Percentiles rank a stretch among this genome's conserved stretches.
phyloP scores from a whole-genome alignment of 2,113 vertebrate genomes.

The Pterophyllum scalare region DNA sequence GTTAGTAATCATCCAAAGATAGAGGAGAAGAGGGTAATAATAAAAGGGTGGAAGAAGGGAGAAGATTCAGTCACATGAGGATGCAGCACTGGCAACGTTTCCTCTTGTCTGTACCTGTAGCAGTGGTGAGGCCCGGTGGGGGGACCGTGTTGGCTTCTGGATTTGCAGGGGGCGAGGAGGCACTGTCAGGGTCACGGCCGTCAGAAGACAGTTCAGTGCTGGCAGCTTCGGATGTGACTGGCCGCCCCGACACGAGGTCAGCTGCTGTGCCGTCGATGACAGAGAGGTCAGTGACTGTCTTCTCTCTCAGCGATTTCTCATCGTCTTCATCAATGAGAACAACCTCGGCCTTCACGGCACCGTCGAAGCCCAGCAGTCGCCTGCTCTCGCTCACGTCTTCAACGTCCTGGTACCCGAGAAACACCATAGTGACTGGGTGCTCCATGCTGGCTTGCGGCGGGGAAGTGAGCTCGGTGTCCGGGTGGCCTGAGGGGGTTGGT shows the following conservation, averaged over 20 bases:
- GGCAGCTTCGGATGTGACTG: conserved; percentile 86
- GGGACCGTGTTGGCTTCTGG: conserved; percentile 80
- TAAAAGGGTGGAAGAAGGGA: conserved; percentile 67
- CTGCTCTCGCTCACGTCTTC: conserved; percentile 92
- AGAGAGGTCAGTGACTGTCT: conserved; percentile 95
- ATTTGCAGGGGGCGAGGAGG: conserved; percentile 77
- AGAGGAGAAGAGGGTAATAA: conserved; percentile 78
- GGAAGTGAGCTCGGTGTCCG: conserved; percentile 14
- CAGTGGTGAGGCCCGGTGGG: conserved; percentile 83
- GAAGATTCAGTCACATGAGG: conserved; percentile 93
- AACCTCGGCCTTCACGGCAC: conserved; percentile 95
- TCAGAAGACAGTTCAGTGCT: conserved; percentile 97
- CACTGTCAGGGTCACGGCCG: conserved; percentile 89
- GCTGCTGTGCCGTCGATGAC: conserved; percentile 93
- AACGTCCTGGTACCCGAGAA: conserved; percentile 96
- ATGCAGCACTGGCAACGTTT: conserved; percentile 98
- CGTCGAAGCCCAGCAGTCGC: conserved; percentile 93
- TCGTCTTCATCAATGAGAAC: conserved; percentile 97
- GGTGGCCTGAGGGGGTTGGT: conserved; percentile 56
- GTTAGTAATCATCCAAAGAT: conserved; percentile 88
- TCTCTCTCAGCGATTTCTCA: conserved; percentile 95
- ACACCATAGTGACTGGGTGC: conserved; percentile 97
- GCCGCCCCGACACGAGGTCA: conserved; percentile 91
- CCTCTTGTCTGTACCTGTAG: conserved; percentile 99
- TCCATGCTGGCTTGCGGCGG: conserved; percentile 80